Evolutionary conservation across 2,888 invertebrate species (phyloP).

Genomic region (Cheilosia soror): DNA sequence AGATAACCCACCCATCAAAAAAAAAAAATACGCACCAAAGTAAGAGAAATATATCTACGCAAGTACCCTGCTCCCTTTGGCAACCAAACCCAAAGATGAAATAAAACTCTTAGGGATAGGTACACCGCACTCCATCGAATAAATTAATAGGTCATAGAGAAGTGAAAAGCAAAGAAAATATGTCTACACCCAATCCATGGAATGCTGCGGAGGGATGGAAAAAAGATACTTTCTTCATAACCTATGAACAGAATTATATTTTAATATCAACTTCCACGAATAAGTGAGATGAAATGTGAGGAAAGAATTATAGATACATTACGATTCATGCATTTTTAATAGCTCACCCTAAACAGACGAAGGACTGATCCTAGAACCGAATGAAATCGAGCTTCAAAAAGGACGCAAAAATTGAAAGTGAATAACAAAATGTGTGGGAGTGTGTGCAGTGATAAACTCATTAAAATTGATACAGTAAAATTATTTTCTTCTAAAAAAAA

Average conservation of each 20-base stretch:
- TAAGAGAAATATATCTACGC: constrained; percentile 1
- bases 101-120: constrained; percentile 29
- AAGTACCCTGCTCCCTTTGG: constrained; percentile 24
- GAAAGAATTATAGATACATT: constrained; percentile 74
- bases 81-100: constrained; percentile 12
- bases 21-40: constrained; percentile 18
- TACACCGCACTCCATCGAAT: constrained; percentile 52
- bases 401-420: constrained; percentile 2
- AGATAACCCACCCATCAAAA: constrained; percentile 58
- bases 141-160: constrained; percentile 64
- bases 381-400: constrained; percentile 3
- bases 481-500: constrained; percentile 64
- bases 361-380: neutral
- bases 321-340: constrained; percentile 73
- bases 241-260: constrained; percentile 9
- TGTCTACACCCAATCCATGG: constrained; percentile 60
- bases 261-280: constrained; percentile 21
- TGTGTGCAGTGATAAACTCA: constrained; percentile 49
- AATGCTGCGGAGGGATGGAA: constrained; percentile 41
- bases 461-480: constrained; percentile 71
- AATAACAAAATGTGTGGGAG: constrained; percentile 14
- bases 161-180: constrained; percentile 53
- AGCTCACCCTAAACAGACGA: constrained; percentile 40
- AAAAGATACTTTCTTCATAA: constrained; percentile 35
- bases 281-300: constrained; percentile 66